These are phyloP conservation scores for Zapus hudsonius DNA, from an alignment of 2,113 vertebrate species.

Conservation along the genomic window DNA sequence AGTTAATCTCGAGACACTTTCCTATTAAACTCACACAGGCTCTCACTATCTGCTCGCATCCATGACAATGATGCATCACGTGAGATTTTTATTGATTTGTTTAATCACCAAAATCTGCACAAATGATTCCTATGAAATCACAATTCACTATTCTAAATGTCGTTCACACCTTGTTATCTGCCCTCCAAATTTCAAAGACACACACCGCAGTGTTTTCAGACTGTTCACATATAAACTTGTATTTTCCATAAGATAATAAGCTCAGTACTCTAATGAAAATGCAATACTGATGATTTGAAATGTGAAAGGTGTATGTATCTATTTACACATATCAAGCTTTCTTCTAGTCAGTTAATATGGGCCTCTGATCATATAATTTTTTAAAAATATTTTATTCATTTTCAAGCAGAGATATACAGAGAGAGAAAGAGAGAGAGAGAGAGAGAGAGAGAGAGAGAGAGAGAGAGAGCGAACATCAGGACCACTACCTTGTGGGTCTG, in stretches of 20 bases:
- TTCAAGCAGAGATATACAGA: no score
- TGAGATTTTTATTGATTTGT: background rate
- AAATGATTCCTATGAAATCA: background rate
- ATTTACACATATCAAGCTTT: background rate
- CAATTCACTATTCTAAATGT: conserved; percentile 14
- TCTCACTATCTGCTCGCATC: conserved; percentile 17
- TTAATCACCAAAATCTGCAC: background rate
- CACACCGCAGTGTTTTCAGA: background rate
- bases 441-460: no score
- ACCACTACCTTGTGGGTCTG: no score
- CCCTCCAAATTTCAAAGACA: background rate
- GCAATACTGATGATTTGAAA: conserved; percentile 51
- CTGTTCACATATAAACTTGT: background rate
- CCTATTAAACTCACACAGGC: background rate
- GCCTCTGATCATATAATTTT: background rate
- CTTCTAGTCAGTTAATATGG: background rate
- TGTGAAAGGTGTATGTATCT: background rate
- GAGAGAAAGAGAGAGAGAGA: no score
- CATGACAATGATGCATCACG: background rate
- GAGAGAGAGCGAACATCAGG: no score
- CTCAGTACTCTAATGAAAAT: background rate
- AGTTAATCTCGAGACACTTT: conserved; percentile 35
- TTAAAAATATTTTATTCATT: no score
- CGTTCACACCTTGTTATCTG: background rate
- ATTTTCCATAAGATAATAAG: background rate